Conservation (phyloP, 1,140 invertebrate genomes). For the Microvelia longipes region DNA sequence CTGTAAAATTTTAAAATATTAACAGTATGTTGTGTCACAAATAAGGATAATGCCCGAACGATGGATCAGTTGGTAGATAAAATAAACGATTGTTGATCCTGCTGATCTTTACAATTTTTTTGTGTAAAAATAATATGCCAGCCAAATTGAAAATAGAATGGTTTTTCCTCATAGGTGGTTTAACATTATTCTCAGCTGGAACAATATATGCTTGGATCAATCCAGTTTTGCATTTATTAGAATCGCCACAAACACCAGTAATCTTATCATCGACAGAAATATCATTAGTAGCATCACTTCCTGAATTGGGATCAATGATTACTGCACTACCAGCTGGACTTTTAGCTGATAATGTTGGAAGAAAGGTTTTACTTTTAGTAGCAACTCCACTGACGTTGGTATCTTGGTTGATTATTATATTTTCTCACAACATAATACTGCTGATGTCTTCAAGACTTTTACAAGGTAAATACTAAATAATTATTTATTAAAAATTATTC, state of each 20-base stretch:
- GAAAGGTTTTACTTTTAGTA: constrained; percentile 50
- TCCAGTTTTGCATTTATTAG: constrained; percentile 43
- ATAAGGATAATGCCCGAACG: no score
- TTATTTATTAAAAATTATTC: no score
- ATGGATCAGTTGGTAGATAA: no score
- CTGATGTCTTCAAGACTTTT: constrained; percentile 19
- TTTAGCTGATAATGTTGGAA: constrained; percentile 55
- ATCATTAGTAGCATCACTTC: constrained; percentile 18
- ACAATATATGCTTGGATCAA: constrained; percentile 59
- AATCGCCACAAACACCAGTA: constrained; percentile 17
- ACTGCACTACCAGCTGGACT: constrained; percentile 27
- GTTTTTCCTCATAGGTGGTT: no score
- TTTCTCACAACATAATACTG: constrained; percentile 4
- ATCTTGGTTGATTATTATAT: constrained; percentile 37
- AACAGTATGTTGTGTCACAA: no score
- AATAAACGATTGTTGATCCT: no score
- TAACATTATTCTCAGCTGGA: constrained; percentile 33
- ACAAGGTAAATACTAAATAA: no score
- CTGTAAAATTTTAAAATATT: no score
- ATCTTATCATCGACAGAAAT: constrained; percentile 5
- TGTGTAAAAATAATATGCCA: no score
- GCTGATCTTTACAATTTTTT: no score
- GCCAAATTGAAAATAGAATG: no score
- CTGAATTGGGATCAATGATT: constrained; percentile 21
- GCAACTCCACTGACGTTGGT: constrained; percentile 36